Base-by-base conservation (phyloP, 2,888 invertebrate species). In the Pteria penguin region DNA sequence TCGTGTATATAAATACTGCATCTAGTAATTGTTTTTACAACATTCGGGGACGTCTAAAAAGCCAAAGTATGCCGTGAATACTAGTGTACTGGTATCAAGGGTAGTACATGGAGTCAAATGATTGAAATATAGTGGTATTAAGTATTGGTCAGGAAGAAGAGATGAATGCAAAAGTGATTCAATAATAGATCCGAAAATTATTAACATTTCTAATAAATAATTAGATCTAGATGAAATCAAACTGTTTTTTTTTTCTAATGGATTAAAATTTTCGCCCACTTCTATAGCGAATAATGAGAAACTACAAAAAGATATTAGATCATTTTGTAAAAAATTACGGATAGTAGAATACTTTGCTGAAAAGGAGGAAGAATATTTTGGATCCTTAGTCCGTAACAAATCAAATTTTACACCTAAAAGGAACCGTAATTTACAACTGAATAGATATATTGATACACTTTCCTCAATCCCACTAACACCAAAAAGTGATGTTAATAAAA, bases 341-440 rank as follows among this genome's bases (percentile, higher is more conserved):
- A 18, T 61, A 29, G 61, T 61, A n/a, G 61, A 61, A 61, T 61
- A 26, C 29, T 61, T 61, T 27, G 61, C 61, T 11, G 61, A 61
- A 11, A 61, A 61, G n/a, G 61, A 61, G 8, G n/a, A 18, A 4
- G 61, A 61, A 29, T 26, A 22, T 61, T 26, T 11, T 26, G 24
- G 29, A 26, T 61, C 61, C 5, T 0, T 61, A 11, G n/a, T 61
- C 0, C 24, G 61, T 8, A 61, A 61, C 29, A 62, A 62, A 32
- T 62, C 33, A 22, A 62, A 31, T 31, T 62, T 62, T 1, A 62
- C 22, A 32, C 62, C 62, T 18, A 62, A 62, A n/a, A 31, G 8
- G 8, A 22, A 0, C 5, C 8, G 33, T 14, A 32, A 62, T 32
- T n/a, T 4, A 4, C 2, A 31, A 4, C 1, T 62, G 33, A 33